phyloP scores from a whole-genome alignment of 2,113 vertebrate species.

The Chamaetylas fuelleborni region DNA sequence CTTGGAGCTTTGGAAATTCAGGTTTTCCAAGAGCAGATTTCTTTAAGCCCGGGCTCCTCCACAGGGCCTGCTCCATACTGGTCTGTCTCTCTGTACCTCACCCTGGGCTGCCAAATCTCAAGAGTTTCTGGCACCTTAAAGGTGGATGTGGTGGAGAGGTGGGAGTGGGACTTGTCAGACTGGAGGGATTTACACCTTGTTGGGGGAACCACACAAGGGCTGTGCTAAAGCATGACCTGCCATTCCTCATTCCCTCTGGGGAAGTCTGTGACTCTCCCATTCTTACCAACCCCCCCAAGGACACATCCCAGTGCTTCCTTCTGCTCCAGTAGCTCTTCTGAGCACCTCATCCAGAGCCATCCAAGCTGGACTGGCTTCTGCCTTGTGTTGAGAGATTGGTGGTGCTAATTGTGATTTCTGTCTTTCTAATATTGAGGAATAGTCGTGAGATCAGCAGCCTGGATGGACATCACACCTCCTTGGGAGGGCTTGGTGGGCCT shows the following conservation, averaged over 20 bases:
- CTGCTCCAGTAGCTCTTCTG: neutral
- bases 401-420: neutral
- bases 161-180: neutral
- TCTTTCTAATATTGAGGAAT: neutral
- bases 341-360: neutral
- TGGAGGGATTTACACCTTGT: neutral
- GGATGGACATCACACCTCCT: neutral
- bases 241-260: neutral
- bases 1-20: neutral
- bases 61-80: neutral
- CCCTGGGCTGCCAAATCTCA: neutral
- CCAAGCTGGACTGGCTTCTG: neutral
- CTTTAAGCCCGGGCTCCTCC: neutral
- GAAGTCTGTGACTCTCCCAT: neutral
- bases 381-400: neutral
- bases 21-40: neutral
- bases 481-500: neutral
- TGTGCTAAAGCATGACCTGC: neutral
- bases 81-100: neutral
- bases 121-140: neutral
- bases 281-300: neutral
- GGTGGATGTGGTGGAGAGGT: neutral
- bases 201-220: neutral
- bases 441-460: neutral
- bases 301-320: neutral